Conservation (phyloP, 2,888 invertebrate species). For the Phortica okadai region DNA sequence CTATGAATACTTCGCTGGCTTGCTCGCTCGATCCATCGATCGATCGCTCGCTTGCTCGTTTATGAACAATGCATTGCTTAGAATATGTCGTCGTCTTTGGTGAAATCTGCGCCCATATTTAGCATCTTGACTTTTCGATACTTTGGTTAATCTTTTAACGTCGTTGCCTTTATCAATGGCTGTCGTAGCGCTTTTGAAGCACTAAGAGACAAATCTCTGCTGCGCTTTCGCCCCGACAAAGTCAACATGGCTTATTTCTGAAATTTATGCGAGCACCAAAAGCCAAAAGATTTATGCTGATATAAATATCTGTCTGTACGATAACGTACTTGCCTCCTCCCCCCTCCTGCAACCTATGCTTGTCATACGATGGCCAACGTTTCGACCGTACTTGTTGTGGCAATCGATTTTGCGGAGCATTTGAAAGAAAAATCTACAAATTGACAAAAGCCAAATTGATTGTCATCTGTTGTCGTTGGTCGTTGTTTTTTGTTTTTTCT, state of each 20-base stretch:
- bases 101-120: constrained; percentile 24
- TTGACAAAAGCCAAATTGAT: constrained; percentile 7
- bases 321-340: neutral
- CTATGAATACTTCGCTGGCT: constrained; percentile 16
- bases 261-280: neutral
- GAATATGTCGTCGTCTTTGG: neutral
- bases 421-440: neutral
- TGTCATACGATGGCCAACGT: no score
- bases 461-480: neutral
- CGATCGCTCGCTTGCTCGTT: neutral
- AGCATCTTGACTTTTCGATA: constrained; percentile 16
- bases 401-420: neutral
- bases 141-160: neutral
- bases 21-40: neutral
- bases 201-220: neutral
- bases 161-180: neutral
- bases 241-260: neutral
- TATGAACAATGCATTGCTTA: neutral
- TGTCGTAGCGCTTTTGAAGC: neutral
- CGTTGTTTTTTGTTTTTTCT: constrained; percentile 13
- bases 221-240: neutral
- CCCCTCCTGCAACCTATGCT: neutral
- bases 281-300: neutral
- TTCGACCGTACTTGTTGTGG: neutral
- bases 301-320: neutral